phyloP scores from a whole-genome alignment of 37 sponge, comb jelly and placozoan species.

The Hormiphora californensis region DNA sequence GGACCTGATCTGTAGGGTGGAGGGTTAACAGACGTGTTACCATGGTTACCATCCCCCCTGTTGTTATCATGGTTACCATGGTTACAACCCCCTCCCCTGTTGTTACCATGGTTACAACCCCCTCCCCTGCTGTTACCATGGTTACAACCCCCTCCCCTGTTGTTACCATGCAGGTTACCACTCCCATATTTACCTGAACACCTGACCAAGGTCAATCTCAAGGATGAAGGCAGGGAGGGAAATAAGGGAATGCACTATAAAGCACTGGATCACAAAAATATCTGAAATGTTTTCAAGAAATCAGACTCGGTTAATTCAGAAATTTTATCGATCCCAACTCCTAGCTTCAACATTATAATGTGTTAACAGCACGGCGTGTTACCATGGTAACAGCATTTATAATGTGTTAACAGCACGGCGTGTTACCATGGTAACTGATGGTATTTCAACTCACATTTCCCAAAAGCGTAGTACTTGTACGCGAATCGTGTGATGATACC shows the following conservation, averaged over 20 bases:
- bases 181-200: constrained; percentile 3
- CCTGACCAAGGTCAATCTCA: constrained; percentile 30
- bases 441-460: constrained; percentile 24
- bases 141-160: no score
- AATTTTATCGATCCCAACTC: no score
- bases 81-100: no score
- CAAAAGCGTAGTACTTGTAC: constrained; percentile 48
- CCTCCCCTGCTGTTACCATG: no score
- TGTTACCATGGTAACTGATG: background rate
- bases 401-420: no score
- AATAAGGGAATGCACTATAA: background rate
- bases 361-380: background rate
- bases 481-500: constrained; percentile 29
- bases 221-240: constrained; percentile 21
- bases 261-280: constrained; percentile 39
- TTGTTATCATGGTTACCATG: no score
- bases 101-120: no score
- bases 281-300: background rate
- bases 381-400: background rate
- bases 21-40: no score
- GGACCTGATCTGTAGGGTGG: background rate
- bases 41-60: no score
- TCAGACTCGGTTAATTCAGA: no score
- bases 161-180: no score
- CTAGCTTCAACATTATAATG: no score